Percentiles rank a stretch among this genome's conserved stretches.
Conservation (phyloP, 2,113 vertebrate genomes). For the Galbula dea region DNA sequence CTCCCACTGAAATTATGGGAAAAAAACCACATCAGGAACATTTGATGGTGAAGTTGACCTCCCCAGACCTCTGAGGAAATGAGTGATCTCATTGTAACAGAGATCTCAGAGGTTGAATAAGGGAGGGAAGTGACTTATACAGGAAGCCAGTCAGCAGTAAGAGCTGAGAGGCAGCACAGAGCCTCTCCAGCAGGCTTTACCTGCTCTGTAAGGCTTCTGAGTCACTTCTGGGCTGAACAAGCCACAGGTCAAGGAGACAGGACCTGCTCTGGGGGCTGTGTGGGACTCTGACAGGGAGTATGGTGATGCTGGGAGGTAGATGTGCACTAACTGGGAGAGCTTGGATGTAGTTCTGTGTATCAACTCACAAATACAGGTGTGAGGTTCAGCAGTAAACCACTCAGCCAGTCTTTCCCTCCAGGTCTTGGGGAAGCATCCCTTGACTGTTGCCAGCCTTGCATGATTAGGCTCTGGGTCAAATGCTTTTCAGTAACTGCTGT, state of each 20-base stretch:
- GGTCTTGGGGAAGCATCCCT: no score
- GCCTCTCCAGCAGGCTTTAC: neutral
- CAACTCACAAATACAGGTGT: neutral
- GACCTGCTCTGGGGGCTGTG: rapidly evolving
- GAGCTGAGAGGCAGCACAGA: rapidly evolving
- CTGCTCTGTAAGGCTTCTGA: rapidly evolving
- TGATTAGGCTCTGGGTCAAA: neutral
- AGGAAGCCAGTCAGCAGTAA: rapidly evolving
- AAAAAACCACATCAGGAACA: neutral
- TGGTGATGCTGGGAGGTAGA: neutral
- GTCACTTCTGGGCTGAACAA: neutral
- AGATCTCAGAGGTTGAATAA: neutral
- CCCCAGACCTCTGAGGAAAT: neutral
- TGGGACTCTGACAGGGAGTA: rapidly evolving
- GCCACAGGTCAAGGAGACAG: rapidly evolving
- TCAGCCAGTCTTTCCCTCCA: neutral
- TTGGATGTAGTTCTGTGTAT: neutral
- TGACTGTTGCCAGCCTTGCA: neutral
- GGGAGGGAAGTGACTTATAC: neutral
- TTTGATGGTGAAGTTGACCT: neutral
- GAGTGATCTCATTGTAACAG: neutral
- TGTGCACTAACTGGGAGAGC: neutral
- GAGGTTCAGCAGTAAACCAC: neutral
- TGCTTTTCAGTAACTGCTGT: neutral
- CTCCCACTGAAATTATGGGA: neutral